These are phyloP conservation scores for Drosophila paramelanica DNA, from an alignment of 2,888 invertebrate species.

Conservation along the genomic window DNA sequence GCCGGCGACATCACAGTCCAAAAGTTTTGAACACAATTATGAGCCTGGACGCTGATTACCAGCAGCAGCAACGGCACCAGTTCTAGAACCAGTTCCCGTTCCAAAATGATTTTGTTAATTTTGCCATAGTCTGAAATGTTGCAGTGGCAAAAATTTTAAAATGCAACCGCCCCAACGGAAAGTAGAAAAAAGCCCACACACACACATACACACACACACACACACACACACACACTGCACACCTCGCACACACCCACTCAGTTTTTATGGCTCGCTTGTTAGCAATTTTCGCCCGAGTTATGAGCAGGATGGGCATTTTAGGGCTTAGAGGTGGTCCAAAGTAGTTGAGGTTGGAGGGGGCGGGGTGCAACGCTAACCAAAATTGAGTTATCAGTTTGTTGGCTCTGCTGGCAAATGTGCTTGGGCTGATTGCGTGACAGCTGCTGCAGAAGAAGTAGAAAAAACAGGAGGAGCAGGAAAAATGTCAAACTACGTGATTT, in stretches of 20 bases:
- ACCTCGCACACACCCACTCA: slow-evolving; percentile 17
- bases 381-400: slow-evolving; percentile 84
- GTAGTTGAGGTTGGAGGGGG: slow-evolving; percentile 31
- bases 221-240: background rate
- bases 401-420: slow-evolving; percentile 73
- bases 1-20: slow-evolving; percentile 48
- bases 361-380: slow-evolving; percentile 64
- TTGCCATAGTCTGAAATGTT: slow-evolving; percentile 28
- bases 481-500: slow-evolving; percentile 77
- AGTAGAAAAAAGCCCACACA: background rate
- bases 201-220: background rate
- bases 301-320: slow-evolving; percentile 48
- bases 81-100: slow-evolving; percentile 5
- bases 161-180: slow-evolving; percentile 44
- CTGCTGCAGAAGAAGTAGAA: slow-evolving; percentile 40
- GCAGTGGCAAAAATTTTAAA: slow-evolving; percentile 55
- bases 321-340: slow-evolving; percentile 9
- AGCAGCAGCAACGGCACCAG: slow-evolving; percentile 1
- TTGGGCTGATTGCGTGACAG: slow-evolving; percentile 75
- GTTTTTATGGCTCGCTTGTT: slow-evolving; percentile 75
- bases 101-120: slow-evolving; percentile 51
- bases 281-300: slow-evolving; percentile 69
- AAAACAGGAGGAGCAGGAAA: slow-evolving; percentile 58
- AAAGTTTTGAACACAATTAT: slow-evolving; percentile 72
- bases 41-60: slow-evolving; percentile 58